Percentiles rank a stretch among this genome's conserved stretches.
Evolutionary conservation across 1,140 invertebrate species (phyloP).

Genomic region (Hyles euphorbiae): DNA sequence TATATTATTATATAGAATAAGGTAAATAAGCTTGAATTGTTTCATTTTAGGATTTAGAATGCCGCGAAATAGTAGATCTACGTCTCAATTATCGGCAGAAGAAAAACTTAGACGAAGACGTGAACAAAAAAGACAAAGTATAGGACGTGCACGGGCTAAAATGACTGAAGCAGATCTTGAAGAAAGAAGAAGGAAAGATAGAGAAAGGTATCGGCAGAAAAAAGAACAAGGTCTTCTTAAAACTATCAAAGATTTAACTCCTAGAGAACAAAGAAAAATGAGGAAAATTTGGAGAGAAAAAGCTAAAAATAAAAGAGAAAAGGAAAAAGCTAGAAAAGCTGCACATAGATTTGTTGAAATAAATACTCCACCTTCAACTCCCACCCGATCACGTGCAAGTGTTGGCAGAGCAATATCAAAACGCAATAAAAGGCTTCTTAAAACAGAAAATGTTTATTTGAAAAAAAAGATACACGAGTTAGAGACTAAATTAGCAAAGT

Average conservation of each 20-base stretch:
- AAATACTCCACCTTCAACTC: constrained; percentile 1
- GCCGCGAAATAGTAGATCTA: too few species aligned
- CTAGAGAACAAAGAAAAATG: constrained; percentile 21
- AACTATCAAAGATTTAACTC: constrained; percentile 22
- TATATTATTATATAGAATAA: too few species aligned
- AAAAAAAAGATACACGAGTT: too few species aligned
- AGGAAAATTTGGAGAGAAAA: constrained; percentile 29
- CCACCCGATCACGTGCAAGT: too few species aligned
- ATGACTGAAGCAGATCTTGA: constrained; percentile 14
- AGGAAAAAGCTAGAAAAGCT: background rate
- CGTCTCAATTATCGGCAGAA: too few species aligned
- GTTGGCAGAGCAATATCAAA: too few species aligned
- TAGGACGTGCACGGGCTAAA: constrained; percentile 15
- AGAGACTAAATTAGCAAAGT: too few species aligned
- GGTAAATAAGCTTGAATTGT: too few species aligned
- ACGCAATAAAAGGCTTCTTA: too few species aligned
- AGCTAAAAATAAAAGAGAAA: constrained; percentile 14
- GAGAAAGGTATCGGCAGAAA: constrained; percentile 23
- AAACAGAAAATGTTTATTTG: too few species aligned
- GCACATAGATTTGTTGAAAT: background rate
- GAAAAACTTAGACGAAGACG: constrained; percentile 12
- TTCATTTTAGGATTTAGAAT: too few species aligned
- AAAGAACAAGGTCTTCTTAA: constrained; percentile 5
- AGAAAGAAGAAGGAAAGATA: constrained; percentile 25
- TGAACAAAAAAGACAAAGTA: constrained; percentile 20